These are phyloP conservation scores for Paedocypris sp. DNA, from an alignment of 2,113 vertebrate genomes.

Conservation along the genomic window DNA sequence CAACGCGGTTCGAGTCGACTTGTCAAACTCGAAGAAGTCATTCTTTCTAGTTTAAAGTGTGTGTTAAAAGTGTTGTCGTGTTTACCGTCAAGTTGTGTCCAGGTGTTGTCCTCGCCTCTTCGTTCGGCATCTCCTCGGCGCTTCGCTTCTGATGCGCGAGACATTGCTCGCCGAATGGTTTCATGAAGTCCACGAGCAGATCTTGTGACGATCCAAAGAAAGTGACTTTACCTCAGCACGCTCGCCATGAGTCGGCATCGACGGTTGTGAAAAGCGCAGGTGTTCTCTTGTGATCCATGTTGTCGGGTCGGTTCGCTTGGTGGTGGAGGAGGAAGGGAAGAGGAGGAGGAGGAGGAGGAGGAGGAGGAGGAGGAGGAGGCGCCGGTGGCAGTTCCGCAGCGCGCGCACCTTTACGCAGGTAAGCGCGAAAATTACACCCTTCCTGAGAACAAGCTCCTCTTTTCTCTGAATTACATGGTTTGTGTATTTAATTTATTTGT, in stretches of 20 bases:
- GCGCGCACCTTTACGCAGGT: constrained; percentile 18
- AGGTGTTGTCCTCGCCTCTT: constrained; percentile 36
- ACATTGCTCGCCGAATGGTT: constrained; percentile 15
- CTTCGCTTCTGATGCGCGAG: constrained; percentile 3
- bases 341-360: constrained; percentile 1
- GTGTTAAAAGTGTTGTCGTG: not conserved
- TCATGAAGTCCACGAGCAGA: not conserved
- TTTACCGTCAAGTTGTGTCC: constrained; percentile 22
- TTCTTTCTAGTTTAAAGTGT: not conserved
- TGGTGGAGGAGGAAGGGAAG: not conserved
- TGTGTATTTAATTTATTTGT: not conserved
- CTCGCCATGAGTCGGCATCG: too few relatives aligned
- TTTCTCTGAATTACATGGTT: not conserved
- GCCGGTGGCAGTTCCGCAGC: not conserved
- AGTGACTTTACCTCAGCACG: too few relatives aligned
- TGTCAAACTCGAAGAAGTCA: not conserved
- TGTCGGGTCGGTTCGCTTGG: not conserved
- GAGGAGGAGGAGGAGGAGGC: not conserved
- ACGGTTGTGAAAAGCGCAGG: not conserved
- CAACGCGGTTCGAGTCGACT: not conserved
- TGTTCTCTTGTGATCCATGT: constrained; percentile 22
- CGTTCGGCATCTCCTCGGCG: constrained; percentile 49
- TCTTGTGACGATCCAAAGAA: not conserved
- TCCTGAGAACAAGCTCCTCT: not conserved
- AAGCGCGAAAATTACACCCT: not conserved